phyloP scores from a whole-genome alignment of 2,113 vertebrate species.

The Pedionomus torquatus region DNA sequence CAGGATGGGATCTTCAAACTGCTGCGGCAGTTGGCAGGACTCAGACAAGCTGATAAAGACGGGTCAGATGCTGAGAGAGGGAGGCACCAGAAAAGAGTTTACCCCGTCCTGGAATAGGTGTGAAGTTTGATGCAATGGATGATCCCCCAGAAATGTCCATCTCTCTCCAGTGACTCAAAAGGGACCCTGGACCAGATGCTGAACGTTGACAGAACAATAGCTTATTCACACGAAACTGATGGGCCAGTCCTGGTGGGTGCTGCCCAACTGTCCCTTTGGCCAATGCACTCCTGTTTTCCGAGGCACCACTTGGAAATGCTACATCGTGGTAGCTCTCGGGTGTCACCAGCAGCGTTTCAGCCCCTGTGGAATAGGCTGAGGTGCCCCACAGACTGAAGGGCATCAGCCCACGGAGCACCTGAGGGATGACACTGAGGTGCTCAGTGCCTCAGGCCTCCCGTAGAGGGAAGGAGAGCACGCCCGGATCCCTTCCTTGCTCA shows the following conservation, averaged over 20 bases:
- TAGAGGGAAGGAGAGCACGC: background rate
- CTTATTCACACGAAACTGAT: background rate
- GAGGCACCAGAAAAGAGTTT: background rate
- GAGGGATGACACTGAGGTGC: accelerated
- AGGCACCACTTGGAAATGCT: background rate
- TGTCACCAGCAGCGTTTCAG: background rate
- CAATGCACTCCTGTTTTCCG: background rate
- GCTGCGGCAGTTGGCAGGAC: background rate
- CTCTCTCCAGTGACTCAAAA: background rate
- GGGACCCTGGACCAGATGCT: background rate
- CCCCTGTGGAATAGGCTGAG: background rate
- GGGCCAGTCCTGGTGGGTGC: background rate
- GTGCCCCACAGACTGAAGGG: background rate
- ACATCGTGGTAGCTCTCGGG: background rate
- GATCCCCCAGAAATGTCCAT: background rate
- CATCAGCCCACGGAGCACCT: background rate
- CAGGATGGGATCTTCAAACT: background rate
- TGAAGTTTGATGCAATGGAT: background rate
- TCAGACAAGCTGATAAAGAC: background rate
- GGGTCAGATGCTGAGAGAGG: background rate
- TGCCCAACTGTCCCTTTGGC: background rate
- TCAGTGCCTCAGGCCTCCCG: no score
- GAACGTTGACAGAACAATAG: background rate
- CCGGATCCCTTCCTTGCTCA: background rate
- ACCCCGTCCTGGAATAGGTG: background rate